Conservation (phyloP, 2,888 invertebrate genomes). For the Drosophila nr. perissopoda region DNA sequence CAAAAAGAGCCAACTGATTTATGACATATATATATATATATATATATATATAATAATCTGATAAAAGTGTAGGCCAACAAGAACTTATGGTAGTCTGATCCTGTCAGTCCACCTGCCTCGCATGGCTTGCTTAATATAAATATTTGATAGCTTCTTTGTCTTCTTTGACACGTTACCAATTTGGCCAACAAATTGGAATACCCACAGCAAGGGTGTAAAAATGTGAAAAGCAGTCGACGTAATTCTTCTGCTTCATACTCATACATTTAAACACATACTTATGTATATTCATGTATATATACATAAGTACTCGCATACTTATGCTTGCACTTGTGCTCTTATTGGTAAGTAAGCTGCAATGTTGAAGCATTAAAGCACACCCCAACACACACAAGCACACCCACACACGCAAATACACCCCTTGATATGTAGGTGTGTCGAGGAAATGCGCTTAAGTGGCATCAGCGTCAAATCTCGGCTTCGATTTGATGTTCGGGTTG, state of each 20-base stretch:
- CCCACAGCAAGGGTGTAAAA: background rate
- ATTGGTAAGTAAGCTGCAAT: conserved; percentile 20
- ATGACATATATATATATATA: background rate
- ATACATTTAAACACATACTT: background rate
- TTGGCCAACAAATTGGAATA: background rate
- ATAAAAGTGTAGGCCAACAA: background rate
- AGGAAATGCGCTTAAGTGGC: conserved; percentile 37
- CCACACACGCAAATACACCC: background rate
- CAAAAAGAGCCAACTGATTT: background rate
- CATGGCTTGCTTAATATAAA: background rate
- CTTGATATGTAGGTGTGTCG: conserved; percentile 15
- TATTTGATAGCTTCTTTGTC: background rate
- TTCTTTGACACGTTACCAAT: background rate
- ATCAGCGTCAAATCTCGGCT: conserved; percentile 26
- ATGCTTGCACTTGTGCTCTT: conserved; percentile 8
- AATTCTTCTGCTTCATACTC: conserved; percentile 6
- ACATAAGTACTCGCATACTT: background rate
- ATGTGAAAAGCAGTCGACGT: conserved; percentile 8
- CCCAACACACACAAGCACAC: background rate
- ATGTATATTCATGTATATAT: background rate
- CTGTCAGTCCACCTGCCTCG: background rate
- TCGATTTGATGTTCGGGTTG: conserved; percentile 4
- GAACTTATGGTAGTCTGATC: background rate
- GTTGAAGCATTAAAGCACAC: conserved; percentile 5
- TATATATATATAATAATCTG: background rate